Evolutionary conservation across 1,140 invertebrate species (phyloP).

Genomic region (Cotesia vestalis): DNA sequence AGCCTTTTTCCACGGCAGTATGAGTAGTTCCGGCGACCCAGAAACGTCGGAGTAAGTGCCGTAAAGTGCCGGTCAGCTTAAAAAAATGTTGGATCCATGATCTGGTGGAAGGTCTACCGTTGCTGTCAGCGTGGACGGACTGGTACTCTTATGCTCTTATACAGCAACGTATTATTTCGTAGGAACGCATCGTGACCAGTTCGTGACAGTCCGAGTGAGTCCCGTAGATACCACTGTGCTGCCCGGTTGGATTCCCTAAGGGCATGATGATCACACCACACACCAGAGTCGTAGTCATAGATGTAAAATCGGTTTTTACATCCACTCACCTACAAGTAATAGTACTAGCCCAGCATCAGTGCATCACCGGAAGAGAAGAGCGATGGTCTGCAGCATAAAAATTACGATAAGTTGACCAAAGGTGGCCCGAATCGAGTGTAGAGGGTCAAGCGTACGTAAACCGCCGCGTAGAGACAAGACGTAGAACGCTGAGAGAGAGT

Average conservation of each 20-base stretch:
- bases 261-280: conserved; percentile 32
- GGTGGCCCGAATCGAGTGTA: conserved; percentile 38
- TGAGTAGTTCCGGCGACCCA: not conserved
- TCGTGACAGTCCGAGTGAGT: conserved; percentile 31
- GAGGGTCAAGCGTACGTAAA: conserved; percentile 39
- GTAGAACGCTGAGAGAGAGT: conserved; percentile 24
- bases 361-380: conserved; percentile 3
- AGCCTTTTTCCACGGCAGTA: too few species aligned
- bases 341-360: too few species aligned
- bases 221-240: not conserved
- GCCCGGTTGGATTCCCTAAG: not conserved
- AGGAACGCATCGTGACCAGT: conserved; percentile 38
- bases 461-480: conserved; percentile 23
- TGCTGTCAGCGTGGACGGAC: conserved; percentile 37
- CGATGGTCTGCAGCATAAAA: conserved; percentile 24
- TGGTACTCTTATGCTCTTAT: not conserved
- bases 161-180: conserved; percentile 37
- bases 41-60: too few species aligned
- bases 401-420: conserved; percentile 35
- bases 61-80: too few species aligned
- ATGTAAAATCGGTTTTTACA: too few species aligned
- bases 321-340: too few species aligned
- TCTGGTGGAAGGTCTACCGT: conserved; percentile 16
- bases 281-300: too few species aligned
- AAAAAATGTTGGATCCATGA: not conserved